Conservation (phyloP, 2,113 vertebrate genomes). For the Riparia riparia region DNA sequence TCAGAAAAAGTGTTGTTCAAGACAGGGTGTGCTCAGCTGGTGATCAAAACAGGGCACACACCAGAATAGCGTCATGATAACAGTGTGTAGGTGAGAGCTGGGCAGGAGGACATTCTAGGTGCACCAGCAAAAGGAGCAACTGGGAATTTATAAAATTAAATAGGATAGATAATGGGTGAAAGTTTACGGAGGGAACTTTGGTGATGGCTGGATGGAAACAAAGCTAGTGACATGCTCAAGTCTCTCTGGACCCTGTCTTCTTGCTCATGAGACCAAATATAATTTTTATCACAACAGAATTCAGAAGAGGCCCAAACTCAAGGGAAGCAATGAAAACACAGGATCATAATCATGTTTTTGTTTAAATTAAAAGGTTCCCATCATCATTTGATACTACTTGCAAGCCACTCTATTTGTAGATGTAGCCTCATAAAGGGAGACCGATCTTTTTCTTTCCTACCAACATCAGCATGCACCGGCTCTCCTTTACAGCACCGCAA, state of each 20-base stretch:
- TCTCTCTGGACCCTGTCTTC: neutral
- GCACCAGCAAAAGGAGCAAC: neutral
- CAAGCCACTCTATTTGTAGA: neutral
- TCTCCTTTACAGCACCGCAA: slow-evolving; percentile 87
- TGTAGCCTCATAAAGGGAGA: neutral
- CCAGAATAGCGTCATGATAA: neutral
- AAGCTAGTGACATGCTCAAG: neutral
- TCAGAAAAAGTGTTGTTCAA: neutral
- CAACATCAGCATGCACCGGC: slow-evolving; percentile 85
- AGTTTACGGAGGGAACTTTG: neutral
- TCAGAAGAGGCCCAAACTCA: neutral
- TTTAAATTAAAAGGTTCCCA: neutral
- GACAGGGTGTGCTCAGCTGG: neutral
- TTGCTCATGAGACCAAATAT: neutral
- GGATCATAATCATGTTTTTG: neutral
- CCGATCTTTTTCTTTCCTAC: slow-evolving; percentile 63
- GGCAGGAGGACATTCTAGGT: slow-evolving; percentile 1
- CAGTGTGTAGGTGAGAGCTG: neutral
- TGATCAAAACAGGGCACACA: neutral
- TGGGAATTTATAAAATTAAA: neutral
- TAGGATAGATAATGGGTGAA: neutral
- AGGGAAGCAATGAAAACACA: neutral
- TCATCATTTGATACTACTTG: neutral
- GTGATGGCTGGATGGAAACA: neutral
- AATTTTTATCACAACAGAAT: neutral